These are phyloP conservation scores for Phalacrocorax aristotelis DNA, from an alignment of 2,113 vertebrate genomes.

Conservation along the genomic window DNA sequence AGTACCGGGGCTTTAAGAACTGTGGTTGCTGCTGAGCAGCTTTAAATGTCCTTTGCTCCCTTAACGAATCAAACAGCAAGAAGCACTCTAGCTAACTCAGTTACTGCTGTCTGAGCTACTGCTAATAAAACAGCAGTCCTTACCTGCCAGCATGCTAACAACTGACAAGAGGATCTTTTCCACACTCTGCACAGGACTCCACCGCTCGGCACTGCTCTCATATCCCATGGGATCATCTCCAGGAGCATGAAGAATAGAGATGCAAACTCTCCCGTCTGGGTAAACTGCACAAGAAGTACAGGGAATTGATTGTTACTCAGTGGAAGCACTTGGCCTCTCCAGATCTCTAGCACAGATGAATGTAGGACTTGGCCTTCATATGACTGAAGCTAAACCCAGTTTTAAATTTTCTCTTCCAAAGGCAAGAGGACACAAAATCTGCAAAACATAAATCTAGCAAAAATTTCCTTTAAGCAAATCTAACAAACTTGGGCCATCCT, in stretches of 20 bases:
- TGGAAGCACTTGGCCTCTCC: not conserved
- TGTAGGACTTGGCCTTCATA: not conserved
- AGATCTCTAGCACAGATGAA: not conserved
- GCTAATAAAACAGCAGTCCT: not conserved
- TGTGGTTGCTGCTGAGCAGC: not conserved
- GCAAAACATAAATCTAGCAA: not conserved
- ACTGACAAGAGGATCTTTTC: conserved; percentile 97
- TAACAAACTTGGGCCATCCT: not conserved
- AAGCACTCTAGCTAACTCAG: not conserved
- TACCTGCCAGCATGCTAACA: conserved; percentile 97
- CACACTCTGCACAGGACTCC: conserved; percentile 97
- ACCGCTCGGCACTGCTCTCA: conserved; percentile 95
- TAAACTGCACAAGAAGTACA: conserved; percentile 81
- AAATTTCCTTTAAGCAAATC: not conserved
- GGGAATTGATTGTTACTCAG: not conserved
- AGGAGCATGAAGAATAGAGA: conserved; percentile 95
- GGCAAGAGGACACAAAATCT: not conserved
- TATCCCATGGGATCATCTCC: conserved; percentile 98
- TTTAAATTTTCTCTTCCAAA: not conserved
- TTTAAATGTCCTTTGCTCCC: not conserved
- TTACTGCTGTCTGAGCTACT: not conserved
- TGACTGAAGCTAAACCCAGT: not conserved
- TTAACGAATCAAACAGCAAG: not conserved
- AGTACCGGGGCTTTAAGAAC: not conserved
- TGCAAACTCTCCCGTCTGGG: conserved; percentile 93